phyloP scores from a whole-genome alignment of 1,140 invertebrate genomes.

The Drosophila mojavensis region DNA sequence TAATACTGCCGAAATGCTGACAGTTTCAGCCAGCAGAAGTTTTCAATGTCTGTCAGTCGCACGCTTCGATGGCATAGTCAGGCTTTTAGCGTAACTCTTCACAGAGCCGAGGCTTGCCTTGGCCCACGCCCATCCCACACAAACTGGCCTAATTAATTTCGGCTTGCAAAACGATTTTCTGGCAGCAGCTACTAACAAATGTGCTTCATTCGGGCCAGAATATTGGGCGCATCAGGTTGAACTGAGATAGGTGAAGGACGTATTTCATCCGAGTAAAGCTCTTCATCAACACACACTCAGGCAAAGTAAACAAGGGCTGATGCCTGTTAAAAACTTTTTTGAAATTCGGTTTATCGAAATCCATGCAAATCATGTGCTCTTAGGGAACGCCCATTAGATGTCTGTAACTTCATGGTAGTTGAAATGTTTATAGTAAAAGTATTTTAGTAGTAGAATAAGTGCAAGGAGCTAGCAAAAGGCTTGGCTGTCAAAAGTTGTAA shows the following conservation, averaged over 20 bases:
- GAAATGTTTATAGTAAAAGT: too few relatives aligned
- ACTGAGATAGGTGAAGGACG: neutral
- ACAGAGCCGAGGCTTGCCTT: neutral
- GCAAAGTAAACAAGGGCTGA: neutral
- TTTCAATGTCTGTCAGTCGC: constrained; percentile 28
- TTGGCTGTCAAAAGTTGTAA: too few relatives aligned
- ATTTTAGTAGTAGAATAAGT: too few relatives aligned
- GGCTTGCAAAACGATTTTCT: constrained; percentile 22
- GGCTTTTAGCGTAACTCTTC: constrained; percentile 8
- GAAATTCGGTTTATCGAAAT: neutral
- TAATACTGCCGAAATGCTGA: constrained; percentile 24
- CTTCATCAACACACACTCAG: neutral
- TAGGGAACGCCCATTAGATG: neutral
- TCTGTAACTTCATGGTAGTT: too few relatives aligned
- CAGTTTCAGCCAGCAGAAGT: constrained; percentile 22
- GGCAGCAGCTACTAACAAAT: constrained; percentile 10
- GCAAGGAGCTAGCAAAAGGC: too few relatives aligned
- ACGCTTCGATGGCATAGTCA: neutral
- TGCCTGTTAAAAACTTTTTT: neutral
- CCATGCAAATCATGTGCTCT: neutral
- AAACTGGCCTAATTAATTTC: constrained; percentile 45
- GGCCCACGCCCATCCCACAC: neutral
- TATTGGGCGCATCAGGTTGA: neutral
- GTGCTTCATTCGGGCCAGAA: neutral
- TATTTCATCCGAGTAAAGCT: neutral